These are phyloP conservation scores for Lamellibrachia columna DNA, from an alignment of 2,888 invertebrate genomes.

Conservation along the genomic window DNA sequence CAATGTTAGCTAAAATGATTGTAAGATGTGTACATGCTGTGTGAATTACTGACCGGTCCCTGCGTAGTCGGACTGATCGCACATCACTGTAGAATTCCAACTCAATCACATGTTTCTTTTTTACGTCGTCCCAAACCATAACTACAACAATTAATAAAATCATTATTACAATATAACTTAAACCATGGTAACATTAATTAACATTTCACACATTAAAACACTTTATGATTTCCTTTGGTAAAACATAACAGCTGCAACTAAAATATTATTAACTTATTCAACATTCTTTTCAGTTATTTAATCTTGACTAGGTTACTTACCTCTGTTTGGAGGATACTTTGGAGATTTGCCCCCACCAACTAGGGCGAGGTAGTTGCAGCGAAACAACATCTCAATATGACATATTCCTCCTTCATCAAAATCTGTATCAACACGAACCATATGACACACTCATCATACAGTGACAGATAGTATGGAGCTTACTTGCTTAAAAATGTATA, in stretches of 20 bases:
- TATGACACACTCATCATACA: too few relatives aligned
- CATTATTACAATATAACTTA: not conserved
- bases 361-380: constrained; percentile 90
- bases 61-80: constrained; percentile 87
- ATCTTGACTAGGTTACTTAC: constrained; percentile 60
- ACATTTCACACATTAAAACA: not conserved
- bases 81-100: constrained; percentile 94
- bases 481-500: too few relatives aligned
- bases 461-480: too few relatives aligned
- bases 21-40: not conserved
- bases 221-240: not conserved
- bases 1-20: not conserved
- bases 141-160: constrained; percentile 70
- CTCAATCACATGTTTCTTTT: constrained; percentile 92
- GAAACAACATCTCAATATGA: constrained; percentile 96
- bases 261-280: not conserved
- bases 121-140: constrained; percentile 97
- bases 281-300: not conserved
- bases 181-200: not conserved
- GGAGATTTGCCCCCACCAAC: constrained; percentile 94
- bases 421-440: constrained; percentile 68
- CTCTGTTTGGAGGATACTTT: constrained; percentile 90
- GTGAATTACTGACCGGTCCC: constrained; percentile 74
- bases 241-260: not conserved
- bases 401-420: constrained; percentile 92